Evolutionary conservation across 2,888 invertebrate species (phyloP), one percentile per base, ranked within the genome.

Genomic region (Linnaemya tessellans): DNA sequence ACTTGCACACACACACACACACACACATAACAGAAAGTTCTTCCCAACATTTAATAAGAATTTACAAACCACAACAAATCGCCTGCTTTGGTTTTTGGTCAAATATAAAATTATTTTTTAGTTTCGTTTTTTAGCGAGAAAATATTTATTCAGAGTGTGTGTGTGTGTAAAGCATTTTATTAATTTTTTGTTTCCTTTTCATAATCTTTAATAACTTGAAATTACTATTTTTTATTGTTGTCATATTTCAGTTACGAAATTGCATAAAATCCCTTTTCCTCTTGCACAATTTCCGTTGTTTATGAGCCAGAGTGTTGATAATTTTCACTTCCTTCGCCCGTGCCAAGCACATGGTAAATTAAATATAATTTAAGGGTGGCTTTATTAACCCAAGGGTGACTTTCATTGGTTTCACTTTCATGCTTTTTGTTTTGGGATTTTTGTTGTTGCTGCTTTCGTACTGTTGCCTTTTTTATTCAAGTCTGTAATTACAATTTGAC

Each of bases 401-500:
- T 38, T 77, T 43, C 20, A 9, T 75, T 80, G 74, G 38, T 82
- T 82, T 70, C 80, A 65, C 75, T 80, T 84, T 75, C 67, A 71
- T 18, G 3, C 13, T 46, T 30, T 62, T 51, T 22, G 10, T 71
- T 20, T 60, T 18, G 38, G 38, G n/a, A 64, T 60, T 20, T 67
- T 15, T 74, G 18, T 41, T 56, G 3, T 18, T 68, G 11, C 43
- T 67, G 30, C 49, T 70, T 43, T 54, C 8, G 22, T 65, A 18
- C n/a, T 51, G 60, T 79, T 80, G 73, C 41, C 73, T 73, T 73
- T 71, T 35, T 80, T 58, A n/a, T n/a, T n/a, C n/a, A 67, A 80
- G 41, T 67, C 74, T 75, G 74, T 74, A 84, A 83, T 82, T 77
- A 82, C 79, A 77, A 73, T 77, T 68, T 79, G 86, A 81, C 86